phyloP scores from a whole-genome alignment of 35 echinoderm and acorn worm genomes.

The Strongylocentrotus purpuratus region DNA sequence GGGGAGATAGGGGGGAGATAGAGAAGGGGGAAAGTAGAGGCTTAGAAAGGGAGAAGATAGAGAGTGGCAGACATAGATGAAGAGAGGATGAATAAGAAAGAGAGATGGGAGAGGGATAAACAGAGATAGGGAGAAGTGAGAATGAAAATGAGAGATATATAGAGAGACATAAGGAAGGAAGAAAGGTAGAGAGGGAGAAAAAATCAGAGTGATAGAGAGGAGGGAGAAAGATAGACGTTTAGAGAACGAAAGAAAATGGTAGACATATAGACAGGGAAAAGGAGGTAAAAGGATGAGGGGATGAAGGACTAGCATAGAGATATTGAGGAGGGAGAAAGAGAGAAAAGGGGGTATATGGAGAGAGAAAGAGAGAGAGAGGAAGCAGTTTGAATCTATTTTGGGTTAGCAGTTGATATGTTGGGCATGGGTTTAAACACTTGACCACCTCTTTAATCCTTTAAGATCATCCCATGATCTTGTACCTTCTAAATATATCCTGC shows the following conservation, averaged over 20 bases:
- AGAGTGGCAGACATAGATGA: neutral
- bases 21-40: neutral
- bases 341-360: neutral
- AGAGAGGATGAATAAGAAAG: neutral
- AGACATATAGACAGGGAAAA: neutral
- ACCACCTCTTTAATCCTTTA: neutral
- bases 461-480: neutral
- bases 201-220: neutral
- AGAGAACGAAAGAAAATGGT: neutral
- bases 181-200: neutral
- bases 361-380: neutral
- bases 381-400: neutral
- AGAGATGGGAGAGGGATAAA: neutral
- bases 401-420: neutral
- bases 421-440: conserved; percentile 8
- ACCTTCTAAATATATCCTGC: neutral
- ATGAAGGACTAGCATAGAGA: too few species aligned
- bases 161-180: neutral
- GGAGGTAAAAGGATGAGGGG: too few species aligned
- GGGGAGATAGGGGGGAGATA: neutral
- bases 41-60: neutral
- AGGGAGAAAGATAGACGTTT: neutral
- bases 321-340: neutral
- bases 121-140: neutral
- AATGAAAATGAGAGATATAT: neutral